Evolutionary conservation across 2,113 vertebrate species (phyloP).

Genomic region (Dicrurus megarhynchus): DNA sequence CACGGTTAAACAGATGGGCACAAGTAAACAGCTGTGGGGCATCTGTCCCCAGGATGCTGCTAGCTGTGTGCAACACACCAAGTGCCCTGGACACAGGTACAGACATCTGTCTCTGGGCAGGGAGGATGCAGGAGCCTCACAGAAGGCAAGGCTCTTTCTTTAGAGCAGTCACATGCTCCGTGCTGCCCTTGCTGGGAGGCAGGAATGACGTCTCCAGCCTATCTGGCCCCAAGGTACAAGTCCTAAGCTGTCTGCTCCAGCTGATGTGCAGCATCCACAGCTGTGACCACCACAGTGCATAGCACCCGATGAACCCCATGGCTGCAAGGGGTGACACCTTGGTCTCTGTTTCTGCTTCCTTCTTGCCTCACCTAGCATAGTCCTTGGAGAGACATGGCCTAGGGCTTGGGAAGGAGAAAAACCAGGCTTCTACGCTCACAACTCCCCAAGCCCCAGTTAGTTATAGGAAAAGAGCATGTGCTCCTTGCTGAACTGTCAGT

Average conservation of each 20-base stretch:
- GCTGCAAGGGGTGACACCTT: neutral
- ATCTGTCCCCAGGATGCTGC: neutral
- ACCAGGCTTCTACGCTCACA: neutral
- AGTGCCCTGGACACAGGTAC: neutral
- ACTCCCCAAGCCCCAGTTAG: neutral
- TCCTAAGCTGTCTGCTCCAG: neutral
- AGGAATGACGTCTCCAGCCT: neutral
- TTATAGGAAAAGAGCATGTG: neutral
- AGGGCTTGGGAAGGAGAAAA: neutral
- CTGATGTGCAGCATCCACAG: neutral
- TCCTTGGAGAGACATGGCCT: neutral
- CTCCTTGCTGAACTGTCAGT: neutral
- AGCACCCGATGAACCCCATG: neutral
- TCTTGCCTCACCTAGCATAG: neutral
- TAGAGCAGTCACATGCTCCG: neutral
- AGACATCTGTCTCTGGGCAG: neutral
- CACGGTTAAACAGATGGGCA: neutral
- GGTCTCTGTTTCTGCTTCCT: neutral
- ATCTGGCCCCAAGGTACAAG: neutral
- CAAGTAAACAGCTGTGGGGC: neutral
- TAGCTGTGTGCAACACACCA: neutral
- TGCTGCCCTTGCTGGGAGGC: neutral
- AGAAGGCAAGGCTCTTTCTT: conserved; percentile 5
- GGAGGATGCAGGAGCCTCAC: neutral
- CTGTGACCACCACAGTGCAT: neutral